phyloP scores from a whole-genome alignment of 2,113 vertebrate genomes.

The Orcinus orca region DNA sequence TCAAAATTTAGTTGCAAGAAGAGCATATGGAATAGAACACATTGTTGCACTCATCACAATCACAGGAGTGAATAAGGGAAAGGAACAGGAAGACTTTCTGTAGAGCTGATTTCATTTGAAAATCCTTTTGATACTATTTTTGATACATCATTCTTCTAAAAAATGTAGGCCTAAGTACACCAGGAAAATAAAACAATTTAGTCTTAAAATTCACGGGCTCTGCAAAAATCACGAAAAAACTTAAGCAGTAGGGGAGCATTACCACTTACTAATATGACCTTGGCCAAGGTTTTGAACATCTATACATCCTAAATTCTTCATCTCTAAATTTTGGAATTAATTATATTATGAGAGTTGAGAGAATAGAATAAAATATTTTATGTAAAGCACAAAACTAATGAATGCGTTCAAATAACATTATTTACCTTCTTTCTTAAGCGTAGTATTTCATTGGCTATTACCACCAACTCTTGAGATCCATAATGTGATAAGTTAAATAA shows the following conservation, averaged over 20 bases:
- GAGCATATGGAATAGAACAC: background rate
- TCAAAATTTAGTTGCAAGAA: background rate
- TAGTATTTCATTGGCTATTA: background rate
- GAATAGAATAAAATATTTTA: background rate
- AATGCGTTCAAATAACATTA: background rate
- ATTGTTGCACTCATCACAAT: accelerated
- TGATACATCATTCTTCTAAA: background rate
- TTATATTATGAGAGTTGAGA: background rate
- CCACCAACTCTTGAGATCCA: background rate
- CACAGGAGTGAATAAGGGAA: background rate
- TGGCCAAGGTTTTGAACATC: background rate
- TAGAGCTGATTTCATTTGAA: background rate
- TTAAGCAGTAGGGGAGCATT: background rate
- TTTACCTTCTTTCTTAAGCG: background rate
- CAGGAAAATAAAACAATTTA: background rate
- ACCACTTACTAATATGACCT: background rate
- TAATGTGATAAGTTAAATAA: background rate
- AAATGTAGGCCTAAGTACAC: background rate
- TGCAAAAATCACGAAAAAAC: background rate
- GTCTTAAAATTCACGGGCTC: background rate
- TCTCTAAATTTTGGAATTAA: background rate
- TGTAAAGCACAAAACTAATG: background rate
- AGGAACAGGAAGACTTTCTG: background rate
- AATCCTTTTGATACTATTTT: background rate
- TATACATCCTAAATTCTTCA: background rate